phyloP scores from a whole-genome alignment of 2,797 vertebrate genomes.

The Muraenolepis orangiensis region DNA sequence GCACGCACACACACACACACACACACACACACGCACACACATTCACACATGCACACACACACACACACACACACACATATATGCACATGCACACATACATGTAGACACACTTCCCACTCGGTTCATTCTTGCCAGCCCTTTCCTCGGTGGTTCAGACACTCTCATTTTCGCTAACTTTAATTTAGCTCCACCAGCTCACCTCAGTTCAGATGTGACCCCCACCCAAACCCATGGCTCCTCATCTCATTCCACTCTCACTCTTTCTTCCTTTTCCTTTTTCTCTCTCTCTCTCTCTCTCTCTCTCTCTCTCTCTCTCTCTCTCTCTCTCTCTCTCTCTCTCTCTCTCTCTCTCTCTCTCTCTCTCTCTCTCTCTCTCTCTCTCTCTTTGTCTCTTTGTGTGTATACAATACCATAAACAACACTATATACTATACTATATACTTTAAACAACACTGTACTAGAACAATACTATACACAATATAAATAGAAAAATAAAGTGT shows the following conservation, averaged over 20 bases:
- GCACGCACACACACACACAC: constrained; percentile 11
- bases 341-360: background rate
- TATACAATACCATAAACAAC: no score
- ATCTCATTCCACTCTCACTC: constrained; percentile 14
- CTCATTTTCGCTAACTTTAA: constrained; percentile 53
- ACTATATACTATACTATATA: no score
- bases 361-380: background rate
- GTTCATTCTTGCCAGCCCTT: constrained; percentile 28
- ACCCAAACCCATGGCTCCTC: constrained; percentile 28
- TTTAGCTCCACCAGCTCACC: constrained; percentile 41
- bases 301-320: constrained; percentile 5
- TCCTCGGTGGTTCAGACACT: constrained; percentile 32
- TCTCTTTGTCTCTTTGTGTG: constrained; percentile 2
- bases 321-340: constrained; percentile 5
- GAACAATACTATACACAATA: no score
- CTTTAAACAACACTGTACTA: no score
- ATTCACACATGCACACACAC: background rate
- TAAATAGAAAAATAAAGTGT: no score
- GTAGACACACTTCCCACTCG: constrained; percentile 11
- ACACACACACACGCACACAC: constrained; percentile 12
- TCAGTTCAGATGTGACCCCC: constrained; percentile 43
- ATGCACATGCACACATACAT: background rate
- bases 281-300: constrained; percentile 20
- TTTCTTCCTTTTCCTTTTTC: background rate
- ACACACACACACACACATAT: background rate